Conservation (phyloP, 2,113 vertebrate genomes). For the Trinectes maculatus region DNA sequence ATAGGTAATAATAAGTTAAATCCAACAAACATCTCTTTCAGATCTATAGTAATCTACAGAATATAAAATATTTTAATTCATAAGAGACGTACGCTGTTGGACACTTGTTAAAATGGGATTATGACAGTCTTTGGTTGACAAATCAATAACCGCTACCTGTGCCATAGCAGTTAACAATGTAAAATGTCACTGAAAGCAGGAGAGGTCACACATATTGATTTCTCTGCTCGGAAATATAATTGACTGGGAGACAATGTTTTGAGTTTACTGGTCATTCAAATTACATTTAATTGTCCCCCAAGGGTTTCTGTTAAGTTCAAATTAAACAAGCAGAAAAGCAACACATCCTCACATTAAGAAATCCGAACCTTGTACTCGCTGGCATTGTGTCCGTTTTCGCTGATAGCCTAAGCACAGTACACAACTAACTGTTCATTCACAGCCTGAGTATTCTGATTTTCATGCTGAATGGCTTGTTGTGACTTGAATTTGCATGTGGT, state of each 20-base stretch:
- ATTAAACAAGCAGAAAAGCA: background rate
- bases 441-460: too few relatives aligned
- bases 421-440: background rate
- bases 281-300: too few relatives aligned
- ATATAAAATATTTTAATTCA: background rate
- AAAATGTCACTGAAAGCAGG: constrained; percentile 14
- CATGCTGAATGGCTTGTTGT: too few relatives aligned
- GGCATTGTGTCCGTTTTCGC: background rate
- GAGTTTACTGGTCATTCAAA: too few relatives aligned
- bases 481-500: too few relatives aligned
- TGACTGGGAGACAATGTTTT: too few relatives aligned
- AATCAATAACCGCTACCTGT: constrained; percentile 13
- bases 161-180: background rate
- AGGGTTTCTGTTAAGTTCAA: background rate
- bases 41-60: background rate
- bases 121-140: background rate
- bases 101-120: background rate
- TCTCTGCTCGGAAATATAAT: background rate
- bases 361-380: background rate
- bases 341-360: background rate
- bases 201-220: constrained; percentile 8
- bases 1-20: background rate
- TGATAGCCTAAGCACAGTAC: background rate
- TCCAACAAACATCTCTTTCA: background rate
- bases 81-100: background rate